Percentiles rank a stretch among this genome's conserved stretches.
These are phyloP conservation scores for Esox niger DNA, from an alignment of 2,113 vertebrate genomes.

Conservation along the genomic window DNA sequence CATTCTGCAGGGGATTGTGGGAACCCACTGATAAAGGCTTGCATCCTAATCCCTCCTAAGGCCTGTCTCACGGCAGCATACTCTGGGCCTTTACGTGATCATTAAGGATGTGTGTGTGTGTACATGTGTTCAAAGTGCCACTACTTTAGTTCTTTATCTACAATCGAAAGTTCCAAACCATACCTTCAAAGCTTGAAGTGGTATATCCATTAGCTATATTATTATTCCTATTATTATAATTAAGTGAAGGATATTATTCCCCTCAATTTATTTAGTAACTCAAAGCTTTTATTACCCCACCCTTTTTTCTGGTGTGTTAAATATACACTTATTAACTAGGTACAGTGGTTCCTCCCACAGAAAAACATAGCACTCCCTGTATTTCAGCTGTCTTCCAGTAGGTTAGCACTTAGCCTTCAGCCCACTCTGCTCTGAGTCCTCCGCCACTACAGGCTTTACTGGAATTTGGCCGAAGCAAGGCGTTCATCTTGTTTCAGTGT, in stretches of 20 bases:
- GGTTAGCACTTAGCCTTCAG: not conserved
- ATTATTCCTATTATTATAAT: too few species aligned
- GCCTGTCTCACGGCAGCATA: slow-evolving; percentile 57
- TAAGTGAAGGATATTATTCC: slow-evolving; percentile 14
- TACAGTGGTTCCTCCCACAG: slow-evolving; percentile 37
- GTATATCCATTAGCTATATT: too few species aligned
- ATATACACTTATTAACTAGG: slow-evolving; percentile 61
- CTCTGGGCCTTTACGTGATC: slow-evolving; percentile 63
- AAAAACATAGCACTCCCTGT: slow-evolving; percentile 5
- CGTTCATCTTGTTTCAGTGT: slow-evolving; percentile 75
- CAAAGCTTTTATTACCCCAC: slow-evolving; percentile 39
- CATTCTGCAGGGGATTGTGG: slow-evolving; percentile 69
- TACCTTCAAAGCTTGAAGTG: too few species aligned
- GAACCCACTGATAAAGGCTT: slow-evolving; percentile 71
- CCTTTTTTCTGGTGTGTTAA: slow-evolving; percentile 54
- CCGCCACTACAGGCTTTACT: slow-evolving; percentile 61
- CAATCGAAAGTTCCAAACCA: too few species aligned
- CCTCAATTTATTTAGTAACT: slow-evolving; percentile 37
- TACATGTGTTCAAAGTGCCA: slow-evolving; percentile 58
- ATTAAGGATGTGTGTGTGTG: slow-evolving; percentile 45
- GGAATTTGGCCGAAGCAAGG: slow-evolving; percentile 65
- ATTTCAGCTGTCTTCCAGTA: too few species aligned
- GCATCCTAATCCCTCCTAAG: slow-evolving; percentile 72
- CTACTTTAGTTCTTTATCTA: slow-evolving; percentile 27
- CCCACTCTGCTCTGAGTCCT: not conserved